Base-by-base conservation (phyloP, 2,797 vertebrate genomes). In the Sebastes iracundus region DNA sequence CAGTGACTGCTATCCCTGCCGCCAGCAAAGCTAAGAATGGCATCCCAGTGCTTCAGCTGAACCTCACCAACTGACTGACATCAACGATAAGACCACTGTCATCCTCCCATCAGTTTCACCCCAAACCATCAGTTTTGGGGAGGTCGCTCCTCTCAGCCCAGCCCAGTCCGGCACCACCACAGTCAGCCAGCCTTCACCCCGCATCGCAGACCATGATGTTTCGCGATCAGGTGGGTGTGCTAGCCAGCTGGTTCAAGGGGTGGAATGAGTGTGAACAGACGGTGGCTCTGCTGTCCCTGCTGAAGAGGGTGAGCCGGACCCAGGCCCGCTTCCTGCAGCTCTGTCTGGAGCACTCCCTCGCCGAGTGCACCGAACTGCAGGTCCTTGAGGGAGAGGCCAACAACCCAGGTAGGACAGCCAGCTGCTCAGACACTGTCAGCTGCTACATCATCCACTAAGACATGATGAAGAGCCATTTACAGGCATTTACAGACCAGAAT, bases 261-360 rank as follows among this genome's bases (percentile, higher is more conserved):
- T 99, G 98, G 98, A 99, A 99, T 11, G 98, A 99, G 92, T 99
- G 98, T 10, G 98, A 99, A 87, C 98, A 99, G 96, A 99, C 98
- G n/a, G 98, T 99, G 92, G 98, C 98, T 32, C 93, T 99, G 94
- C 96, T 99, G 77, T 99, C 98, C 1, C 92, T 99, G 89, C 94
- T 99, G 87, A 99, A 99, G 92, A 94, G 98, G 77, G 97, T 99
- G 90, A 98, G 97, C 93, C 96, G 97, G 92, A 99, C 98, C 75
- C 98, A 99, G 90, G 98, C 98, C 71, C 97, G 98, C 74, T 99
- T 99, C 92, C 97, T 99, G 83, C 98, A 99, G 96, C 97, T 99
- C 81, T 99, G 98, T 81, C 95, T 99, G 91, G 98, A 99, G 95
- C 98, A 99, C 89, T 99, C 97, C 55, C 95, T 99, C 77, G 96